Base-by-base conservation (phyloP, 2,888 invertebrate species). In the Coelopa pilipes region DNA sequence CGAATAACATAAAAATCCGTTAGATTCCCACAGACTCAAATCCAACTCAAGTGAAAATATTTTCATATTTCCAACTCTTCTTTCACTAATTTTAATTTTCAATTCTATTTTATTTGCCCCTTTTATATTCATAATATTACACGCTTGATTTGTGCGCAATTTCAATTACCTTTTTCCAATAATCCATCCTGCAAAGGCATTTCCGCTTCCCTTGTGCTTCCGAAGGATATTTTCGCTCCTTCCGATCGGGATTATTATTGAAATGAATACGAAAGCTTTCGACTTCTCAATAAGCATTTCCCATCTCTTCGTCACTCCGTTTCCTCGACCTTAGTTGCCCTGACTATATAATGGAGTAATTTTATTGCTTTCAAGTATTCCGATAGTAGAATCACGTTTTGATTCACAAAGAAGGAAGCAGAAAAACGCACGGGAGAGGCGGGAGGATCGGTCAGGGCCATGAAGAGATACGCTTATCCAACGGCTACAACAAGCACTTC, bases 221-320 rank as follows among this genome's bases (percentile, higher is more conserved):
- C 55, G 55, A 19, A 19, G 17, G 55, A n/a, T 60, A 15, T 24
- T 60, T 60, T 34, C 57, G 57, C 49, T 11, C 49, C 13, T 49
- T 11, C 13, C 11, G 13, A 49, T 49, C 11, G 13, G 13, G 13
- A 9, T 49, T 17, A 19, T 17, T 55, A 19, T 55, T 17, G n/a
- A 9, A 17, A 17, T 55, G 19, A 55, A 55, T 17, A 55, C 17
- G 1, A 19, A 9, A 19, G 19, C 17, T 55, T 17, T 17, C 17
- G 55, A 55, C n/a, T 55, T 55, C 19, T 55, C 55, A 55, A 55
- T 55, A 55, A 55, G 10, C 9, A n/a, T 55, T 55, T 55, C 55
- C 55, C 17, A 17, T 55, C n/a, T n/a, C n/a, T n/a, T n/a, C n/a
- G n/a, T n/a, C n/a, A n/a, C n/a, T n/a, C n/a, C n/a, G n/a, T n/a